Conservation (phyloP, 2,797 vertebrate genomes). For the Pteronotus mesoamericanus region DNA sequence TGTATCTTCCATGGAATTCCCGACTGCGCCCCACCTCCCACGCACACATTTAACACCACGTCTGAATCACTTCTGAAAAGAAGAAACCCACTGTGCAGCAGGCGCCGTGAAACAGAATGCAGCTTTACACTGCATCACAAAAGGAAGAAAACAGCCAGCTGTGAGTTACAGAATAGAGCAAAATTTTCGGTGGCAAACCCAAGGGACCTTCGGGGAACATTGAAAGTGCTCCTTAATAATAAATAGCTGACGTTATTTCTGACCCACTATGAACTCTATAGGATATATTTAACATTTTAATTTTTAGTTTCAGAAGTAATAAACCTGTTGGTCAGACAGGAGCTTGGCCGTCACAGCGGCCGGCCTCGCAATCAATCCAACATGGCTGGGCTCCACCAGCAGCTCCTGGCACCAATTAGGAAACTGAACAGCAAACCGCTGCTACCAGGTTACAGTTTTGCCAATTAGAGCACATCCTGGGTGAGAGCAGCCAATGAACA, state of each 20-base stretch:
- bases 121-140: conserved; percentile 24
- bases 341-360: conserved; percentile 42
- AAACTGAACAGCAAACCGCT: conserved; percentile 74
- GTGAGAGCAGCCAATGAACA: conserved; percentile 2
- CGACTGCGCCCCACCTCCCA: background rate
- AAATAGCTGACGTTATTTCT: conserved; percentile 31
- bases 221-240: conserved; percentile 43
- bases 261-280: background rate
- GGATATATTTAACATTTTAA: conserved; percentile 23
- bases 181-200: conserved; percentile 31
- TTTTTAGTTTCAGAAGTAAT: conserved; percentile 48
- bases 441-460: conserved; percentile 78
- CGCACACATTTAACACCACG: background rate
- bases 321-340: background rate
- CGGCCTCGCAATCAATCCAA: conserved; percentile 81
- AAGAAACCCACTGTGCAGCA: conserved; percentile 59
- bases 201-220: conserved; percentile 29
- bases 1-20: background rate
- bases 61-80: conserved; percentile 35
- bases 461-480: conserved; percentile 82
- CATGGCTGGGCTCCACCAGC: conserved; percentile 55
- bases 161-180: conserved; percentile 57
- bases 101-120: conserved; percentile 47
- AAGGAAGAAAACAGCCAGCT: conserved; percentile 66
- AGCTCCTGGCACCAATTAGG: conserved; percentile 84